Evolutionary conservation across 2,888 invertebrate genomes (phyloP), one percentile per base, ranked within the genome.

Genomic region (Tridacna gigas): DNA sequence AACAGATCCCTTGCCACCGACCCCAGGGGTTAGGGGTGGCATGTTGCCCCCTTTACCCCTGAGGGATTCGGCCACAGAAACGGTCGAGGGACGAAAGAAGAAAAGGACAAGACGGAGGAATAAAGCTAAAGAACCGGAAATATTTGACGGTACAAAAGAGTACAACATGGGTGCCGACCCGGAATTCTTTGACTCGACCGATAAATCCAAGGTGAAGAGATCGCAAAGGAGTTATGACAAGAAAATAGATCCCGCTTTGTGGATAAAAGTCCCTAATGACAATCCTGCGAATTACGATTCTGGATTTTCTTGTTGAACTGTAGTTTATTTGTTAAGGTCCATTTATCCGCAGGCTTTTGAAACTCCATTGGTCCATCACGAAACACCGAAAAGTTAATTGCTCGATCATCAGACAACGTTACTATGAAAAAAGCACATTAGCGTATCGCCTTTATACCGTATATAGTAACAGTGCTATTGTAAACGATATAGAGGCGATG

Each of bases 71-170:
- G 88, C 75, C n/a, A 86, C 83, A n/a, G 87, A 82, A 47, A 77
- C 66, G 13, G 71, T 67, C 0, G 82, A 83, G 26, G 74, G 65
- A 1, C 48, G 48, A 28, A 79, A 79, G 61, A 91, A 89, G 82
- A 89, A 88, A 47, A 65, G 89, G 13, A 84, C 88, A 11, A 78
- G 90, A 47, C 74, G 84, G 5, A 67, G 89, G 28, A 89, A 90
- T 51, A 90, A 89, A 79, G 84, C 84, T 20, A 89, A 89, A 69
- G 89, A 88, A 45, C 85, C 80, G 12, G 91, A 90, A 66, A 89
- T 90, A 51, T 91, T 88, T 75, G 91, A 91, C 74, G 91, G 91
- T 12, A 91, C 91, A 4, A 79, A 79, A 48, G 87, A 90, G 26
- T 91, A 90, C 77, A 90, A 91, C 26, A 89, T 88, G 84, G 85